Percentiles rank a stretch among this genome's conserved stretches.
Evolutionary conservation across 2,888 invertebrate genomes (phyloP).

Genomic region (Apotomis capreana): DNA sequence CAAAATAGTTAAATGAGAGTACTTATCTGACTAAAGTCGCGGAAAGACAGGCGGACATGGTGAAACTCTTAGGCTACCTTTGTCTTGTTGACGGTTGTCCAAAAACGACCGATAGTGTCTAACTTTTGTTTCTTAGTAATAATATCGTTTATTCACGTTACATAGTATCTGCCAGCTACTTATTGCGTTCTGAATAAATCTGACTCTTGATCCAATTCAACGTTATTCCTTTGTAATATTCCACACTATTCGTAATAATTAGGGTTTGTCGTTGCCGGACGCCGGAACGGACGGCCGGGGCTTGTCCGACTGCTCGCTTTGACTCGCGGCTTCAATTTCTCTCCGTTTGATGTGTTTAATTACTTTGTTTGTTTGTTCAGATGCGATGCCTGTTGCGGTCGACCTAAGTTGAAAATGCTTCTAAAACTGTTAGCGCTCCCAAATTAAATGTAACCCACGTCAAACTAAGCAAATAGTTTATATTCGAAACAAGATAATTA

Average conservation of each 20-base stretch:
- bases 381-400: slow-evolving; percentile 76
- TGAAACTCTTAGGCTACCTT: no score
- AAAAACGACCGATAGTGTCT: no score
- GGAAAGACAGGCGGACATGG: no score
- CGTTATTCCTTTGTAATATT: slow-evolving; percentile 6
- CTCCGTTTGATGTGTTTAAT: slow-evolving; percentile 82
- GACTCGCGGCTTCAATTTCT: slow-evolving; percentile 76
- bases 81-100: no score
- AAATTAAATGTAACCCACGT: slow-evolving; percentile 82
- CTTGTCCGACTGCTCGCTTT: slow-evolving; percentile 56
- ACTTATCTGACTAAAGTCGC: no score
- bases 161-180: no score
- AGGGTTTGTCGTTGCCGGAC: slow-evolving; percentile 18
- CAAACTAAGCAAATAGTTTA: slow-evolving; percentile 78
- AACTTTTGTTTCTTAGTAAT: no score
- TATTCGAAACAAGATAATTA: slow-evolving; percentile 74
- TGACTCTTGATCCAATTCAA: not conserved
- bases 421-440: slow-evolving; percentile 76
- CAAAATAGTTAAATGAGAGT: no score
- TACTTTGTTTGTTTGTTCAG: slow-evolving; percentile 81
- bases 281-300: slow-evolving; percentile 29
- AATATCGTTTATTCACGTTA: no score
- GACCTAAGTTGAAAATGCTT: slow-evolving; percentile 75
- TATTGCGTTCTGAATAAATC: not conserved
- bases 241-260: slow-evolving; percentile 17